phyloP scores from a whole-genome alignment of 2,113 vertebrate species.

The Anas platyrhynchos region DNA sequence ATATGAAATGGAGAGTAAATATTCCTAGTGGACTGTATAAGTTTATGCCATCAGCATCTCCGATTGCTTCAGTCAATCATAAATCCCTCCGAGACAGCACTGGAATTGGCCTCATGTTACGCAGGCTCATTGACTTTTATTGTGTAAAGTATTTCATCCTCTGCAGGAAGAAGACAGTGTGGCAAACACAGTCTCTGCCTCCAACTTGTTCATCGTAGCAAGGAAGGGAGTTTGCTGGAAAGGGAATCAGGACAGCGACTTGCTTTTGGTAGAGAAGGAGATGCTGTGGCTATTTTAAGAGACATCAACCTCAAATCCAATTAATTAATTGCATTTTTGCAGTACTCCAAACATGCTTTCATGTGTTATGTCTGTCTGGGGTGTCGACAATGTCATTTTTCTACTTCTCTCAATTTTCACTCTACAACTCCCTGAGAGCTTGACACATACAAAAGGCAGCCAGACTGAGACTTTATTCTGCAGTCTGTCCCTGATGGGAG shows the following conservation, averaged over 20 bases:
- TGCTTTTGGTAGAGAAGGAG: neutral
- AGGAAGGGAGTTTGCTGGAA: neutral
- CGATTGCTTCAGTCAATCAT: slow-evolving; percentile 56
- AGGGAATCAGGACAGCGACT: neutral
- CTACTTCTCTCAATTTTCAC: neutral
- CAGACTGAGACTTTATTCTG: neutral
- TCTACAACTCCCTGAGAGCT: neutral
- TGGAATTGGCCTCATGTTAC: neutral
- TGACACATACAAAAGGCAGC: neutral
- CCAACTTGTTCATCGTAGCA: neutral
- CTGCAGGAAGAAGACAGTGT: neutral
- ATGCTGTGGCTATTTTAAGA: neutral
- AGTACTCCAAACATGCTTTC: neutral
- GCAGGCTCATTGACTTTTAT: slow-evolving; percentile 59
- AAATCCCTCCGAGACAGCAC: neutral
- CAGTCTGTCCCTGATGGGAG: neutral
- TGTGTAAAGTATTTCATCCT: slow-evolving; percentile 46
- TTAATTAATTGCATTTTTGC: neutral
- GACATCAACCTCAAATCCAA: neutral
- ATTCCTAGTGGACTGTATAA: slow-evolving; percentile 25
- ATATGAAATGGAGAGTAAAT: slow-evolving; percentile 60
- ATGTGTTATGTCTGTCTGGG: neutral
- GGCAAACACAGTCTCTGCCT: neutral
- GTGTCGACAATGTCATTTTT: neutral
- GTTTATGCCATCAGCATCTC: slow-evolving; percentile 33